A percentile compares a stretch with the other conserved stretches of the same genome.
Conservation (phyloP, 35 echinoderm and acorn worm species). For the Ptychodera flava region DNA sequence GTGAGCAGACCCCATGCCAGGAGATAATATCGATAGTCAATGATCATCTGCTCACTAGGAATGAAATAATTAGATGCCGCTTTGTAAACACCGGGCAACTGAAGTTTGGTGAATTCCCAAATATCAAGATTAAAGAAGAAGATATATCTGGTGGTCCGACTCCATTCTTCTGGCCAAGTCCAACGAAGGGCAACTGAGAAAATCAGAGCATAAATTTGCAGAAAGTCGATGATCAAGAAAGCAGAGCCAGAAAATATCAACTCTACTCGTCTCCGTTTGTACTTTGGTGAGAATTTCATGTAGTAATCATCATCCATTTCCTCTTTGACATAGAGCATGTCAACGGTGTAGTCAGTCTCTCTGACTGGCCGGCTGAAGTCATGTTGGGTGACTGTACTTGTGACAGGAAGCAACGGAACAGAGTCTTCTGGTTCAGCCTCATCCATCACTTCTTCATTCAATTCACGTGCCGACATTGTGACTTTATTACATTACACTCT, state of each 20-base stretch:
- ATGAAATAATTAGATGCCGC: slow-evolving; percentile 66
- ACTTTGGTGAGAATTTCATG: slow-evolving; percentile 45
- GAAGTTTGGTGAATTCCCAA: slow-evolving; percentile 94
- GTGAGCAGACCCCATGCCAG: slow-evolving; percentile 64
- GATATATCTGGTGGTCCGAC: slow-evolving; percentile 50
- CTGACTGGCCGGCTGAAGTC: slow-evolving; percentile 10
- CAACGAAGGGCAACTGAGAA: slow-evolving; percentile 70
- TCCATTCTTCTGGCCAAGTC: slow-evolving; percentile 86
- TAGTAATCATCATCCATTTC: slow-evolving; percentile 57
- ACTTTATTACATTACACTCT: too few species aligned
- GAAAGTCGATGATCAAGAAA: slow-evolving; percentile 56
- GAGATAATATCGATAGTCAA: slow-evolving; percentile 77
- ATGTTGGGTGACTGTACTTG: background rate
- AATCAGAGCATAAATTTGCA: slow-evolving; percentile 87
- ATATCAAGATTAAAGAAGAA: slow-evolving; percentile 79
- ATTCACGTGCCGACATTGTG: too few species aligned
- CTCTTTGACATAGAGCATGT: slow-evolving; percentile 56
- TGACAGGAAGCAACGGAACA: slow-evolving; percentile 54
- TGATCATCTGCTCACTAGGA: slow-evolving; percentile 37
- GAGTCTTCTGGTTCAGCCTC: slow-evolving; percentile 39
- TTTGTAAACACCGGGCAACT: slow-evolving; percentile 50
- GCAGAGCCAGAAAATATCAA: slow-evolving; percentile 69
- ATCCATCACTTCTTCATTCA: slow-evolving; percentile 31
- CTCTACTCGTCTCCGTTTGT: slow-evolving; percentile 57
- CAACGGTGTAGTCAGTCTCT: slow-evolving; percentile 44